These are phyloP conservation scores for Oxyura jamaicensis DNA, from an alignment of 2,113 vertebrate species.

Conservation along the genomic window DNA sequence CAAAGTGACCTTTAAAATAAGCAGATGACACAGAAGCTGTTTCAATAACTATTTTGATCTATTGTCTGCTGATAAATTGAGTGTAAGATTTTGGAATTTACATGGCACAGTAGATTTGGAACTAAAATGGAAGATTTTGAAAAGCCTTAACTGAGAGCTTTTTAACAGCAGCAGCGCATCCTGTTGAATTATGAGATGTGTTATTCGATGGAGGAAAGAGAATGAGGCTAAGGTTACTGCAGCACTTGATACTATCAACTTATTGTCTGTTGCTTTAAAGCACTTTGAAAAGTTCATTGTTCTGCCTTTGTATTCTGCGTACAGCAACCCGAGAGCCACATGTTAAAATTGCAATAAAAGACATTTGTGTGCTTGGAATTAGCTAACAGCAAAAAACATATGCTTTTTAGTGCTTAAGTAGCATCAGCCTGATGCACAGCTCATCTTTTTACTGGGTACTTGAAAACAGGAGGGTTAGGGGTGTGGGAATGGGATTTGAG, in stretches of 20 bases:
- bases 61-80: slow-evolving; percentile 10
- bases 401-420: background rate
- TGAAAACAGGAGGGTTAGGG: background rate
- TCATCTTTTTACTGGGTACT: background rate
- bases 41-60: background rate
- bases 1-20: slow-evolving; percentile 49
- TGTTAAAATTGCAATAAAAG: slow-evolving; percentile 1
- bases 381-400: background rate
- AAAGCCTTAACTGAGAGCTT: background rate
- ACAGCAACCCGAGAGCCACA: accelerated
- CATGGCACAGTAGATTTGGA: background rate
- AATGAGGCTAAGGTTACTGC: background rate
- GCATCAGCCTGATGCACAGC: background rate
- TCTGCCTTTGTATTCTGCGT: background rate
- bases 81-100: slow-evolving; percentile 11
- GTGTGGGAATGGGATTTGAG: background rate
- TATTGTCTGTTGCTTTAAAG: background rate
- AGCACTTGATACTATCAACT: background rate
- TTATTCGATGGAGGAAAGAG: background rate
- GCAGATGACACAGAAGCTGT: background rate
- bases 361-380: background rate
- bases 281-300: background rate
- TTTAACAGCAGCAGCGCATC: background rate
- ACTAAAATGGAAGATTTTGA: background rate
- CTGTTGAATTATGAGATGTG: background rate